A percentile compares a stretch with the other conserved stretches of the same genome.
Evolutionary conservation across 2,113 vertebrate species (phyloP).

Genomic region (Platycercus adscitus): DNA sequence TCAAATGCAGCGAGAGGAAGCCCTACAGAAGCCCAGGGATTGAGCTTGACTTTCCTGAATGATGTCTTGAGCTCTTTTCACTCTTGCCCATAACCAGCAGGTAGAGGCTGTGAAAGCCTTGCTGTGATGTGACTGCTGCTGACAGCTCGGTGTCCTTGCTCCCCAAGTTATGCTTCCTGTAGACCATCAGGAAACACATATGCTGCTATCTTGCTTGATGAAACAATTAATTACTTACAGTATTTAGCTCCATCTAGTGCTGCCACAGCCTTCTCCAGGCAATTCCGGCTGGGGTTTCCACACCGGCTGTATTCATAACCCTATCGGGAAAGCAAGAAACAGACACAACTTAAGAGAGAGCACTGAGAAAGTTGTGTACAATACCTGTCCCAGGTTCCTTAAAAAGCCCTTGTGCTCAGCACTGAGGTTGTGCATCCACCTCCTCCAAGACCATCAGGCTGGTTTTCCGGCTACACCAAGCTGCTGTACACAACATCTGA

Average conservation of each 20-base stretch:
- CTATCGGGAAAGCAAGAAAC: conserved; percentile 61
- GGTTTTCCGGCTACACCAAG: neutral
- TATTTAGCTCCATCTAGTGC: conserved; percentile 90
- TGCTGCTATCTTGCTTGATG: neutral
- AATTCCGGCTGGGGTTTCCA: conserved; percentile 92
- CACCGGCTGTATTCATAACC: conserved; percentile 90
- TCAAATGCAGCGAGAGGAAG: neutral
- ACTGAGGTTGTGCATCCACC: neutral
- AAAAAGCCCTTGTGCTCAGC: neutral
- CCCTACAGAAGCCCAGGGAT: fast-evolving
- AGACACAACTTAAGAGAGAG: neutral
- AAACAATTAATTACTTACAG: conserved; percentile 75
- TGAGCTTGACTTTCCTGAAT: neutral
- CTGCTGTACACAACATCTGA: neutral
- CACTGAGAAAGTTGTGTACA: too few species aligned
- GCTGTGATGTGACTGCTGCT: neutral
- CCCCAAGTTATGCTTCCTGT: fast-evolving
- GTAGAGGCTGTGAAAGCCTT: neutral
- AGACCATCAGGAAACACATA: neutral
- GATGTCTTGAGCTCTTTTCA: fast-evolving
- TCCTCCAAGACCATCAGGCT: neutral
- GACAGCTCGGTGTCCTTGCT: neutral
- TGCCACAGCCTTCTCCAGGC: conserved; percentile 88
- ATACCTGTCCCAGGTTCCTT: neutral
- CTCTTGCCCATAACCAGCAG: neutral